Percentiles rank a stretch among this genome's conserved stretches.
phyloP scores from a whole-genome alignment of 2,797 vertebrate species.

The Siniperca obscura region DNA sequence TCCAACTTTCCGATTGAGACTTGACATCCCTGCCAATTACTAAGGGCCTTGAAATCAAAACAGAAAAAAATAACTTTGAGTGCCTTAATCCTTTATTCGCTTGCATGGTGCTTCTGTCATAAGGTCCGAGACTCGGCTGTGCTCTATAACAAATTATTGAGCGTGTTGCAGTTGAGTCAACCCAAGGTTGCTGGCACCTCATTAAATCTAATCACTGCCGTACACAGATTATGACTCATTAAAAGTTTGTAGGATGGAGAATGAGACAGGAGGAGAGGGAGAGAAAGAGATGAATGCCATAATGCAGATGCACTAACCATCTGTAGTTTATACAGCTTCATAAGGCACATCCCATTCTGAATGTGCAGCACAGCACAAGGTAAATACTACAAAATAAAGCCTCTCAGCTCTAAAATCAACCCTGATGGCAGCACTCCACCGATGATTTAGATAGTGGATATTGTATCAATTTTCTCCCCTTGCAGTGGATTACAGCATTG shows the following conservation, averaged over 20 bases:
- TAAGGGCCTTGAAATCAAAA: conserved; percentile 18
- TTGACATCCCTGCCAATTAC: conserved; percentile 52
- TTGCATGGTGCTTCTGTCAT: conserved; percentile 29
- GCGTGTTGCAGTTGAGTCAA: conserved; percentile 56
- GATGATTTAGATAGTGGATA: conserved; percentile 54
- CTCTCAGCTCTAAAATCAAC: conserved; percentile 42
- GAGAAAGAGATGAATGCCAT: conserved; percentile 36
- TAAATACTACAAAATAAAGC: conserved; percentile 45
- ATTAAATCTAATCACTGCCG: conserved; percentile 72
- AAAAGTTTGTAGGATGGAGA: conserved; percentile 64
- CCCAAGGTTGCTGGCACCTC: conserved; percentile 68
- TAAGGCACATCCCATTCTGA: conserved; percentile 23
- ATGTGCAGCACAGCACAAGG: conserved; percentile 23
- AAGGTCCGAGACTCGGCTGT: conserved; percentile 17
- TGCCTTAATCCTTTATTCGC: conserved; percentile 40
- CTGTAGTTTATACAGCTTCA: conserved; percentile 48
- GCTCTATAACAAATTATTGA: conserved; percentile 50
- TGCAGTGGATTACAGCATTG: conserved; percentile 49
- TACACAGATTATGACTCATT: conserved; percentile 73
- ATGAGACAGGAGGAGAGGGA: conserved; percentile 44
- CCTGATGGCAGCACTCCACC: conserved; percentile 51
- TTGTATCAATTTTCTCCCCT: conserved; percentile 59
- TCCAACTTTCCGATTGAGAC: conserved; percentile 19
- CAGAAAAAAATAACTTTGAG: conserved; percentile 5
- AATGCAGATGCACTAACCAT: conserved; percentile 56